Percentiles rank a stretch among this genome's conserved stretches.
Conservation (phyloP, 2,888 invertebrate genomes). For the Ormyrus labotus region DNA sequence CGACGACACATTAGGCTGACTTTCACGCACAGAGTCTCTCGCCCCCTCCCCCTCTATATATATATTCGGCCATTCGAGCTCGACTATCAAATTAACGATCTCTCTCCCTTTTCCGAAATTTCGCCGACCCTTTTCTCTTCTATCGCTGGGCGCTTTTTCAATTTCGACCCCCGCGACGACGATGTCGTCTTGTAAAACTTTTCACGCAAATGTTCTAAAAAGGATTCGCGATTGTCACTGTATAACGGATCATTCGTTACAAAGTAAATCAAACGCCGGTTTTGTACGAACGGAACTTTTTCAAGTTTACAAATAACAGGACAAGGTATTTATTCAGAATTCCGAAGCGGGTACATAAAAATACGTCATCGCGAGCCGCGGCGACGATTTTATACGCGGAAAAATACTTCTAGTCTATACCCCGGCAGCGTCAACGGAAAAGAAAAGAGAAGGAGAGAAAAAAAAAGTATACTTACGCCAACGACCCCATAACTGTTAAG, state of each 20-base stretch:
- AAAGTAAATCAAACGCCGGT: neutral
- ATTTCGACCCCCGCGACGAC: neutral
- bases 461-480: conserved; percentile 53
- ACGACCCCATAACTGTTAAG: conserved; percentile 57
- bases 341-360: conserved; percentile 35
- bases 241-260: neutral
- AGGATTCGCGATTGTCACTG: neutral
- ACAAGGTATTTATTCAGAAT: conserved; percentile 27
- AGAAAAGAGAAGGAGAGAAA: conserved; percentile 21
- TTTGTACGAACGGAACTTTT: neutral
- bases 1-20: conserved; percentile 59
- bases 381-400: conserved; percentile 46
- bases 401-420: conserved; percentile 42
- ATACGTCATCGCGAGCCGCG: conserved; percentile 32
- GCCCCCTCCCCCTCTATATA: neutral
- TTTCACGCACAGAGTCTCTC: conserved; percentile 46
- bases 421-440: conserved; percentile 14
- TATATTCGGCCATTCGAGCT: neutral
- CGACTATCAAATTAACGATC: conserved; percentile 41
- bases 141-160: neutral
- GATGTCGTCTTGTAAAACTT: neutral
- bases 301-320: conserved; percentile 13
- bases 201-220: neutral
- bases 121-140: neutral
- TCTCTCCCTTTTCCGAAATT: neutral